Evolutionary conservation across 1,140 invertebrate species (phyloP).

Genomic region (Octopus sinensis): DNA sequence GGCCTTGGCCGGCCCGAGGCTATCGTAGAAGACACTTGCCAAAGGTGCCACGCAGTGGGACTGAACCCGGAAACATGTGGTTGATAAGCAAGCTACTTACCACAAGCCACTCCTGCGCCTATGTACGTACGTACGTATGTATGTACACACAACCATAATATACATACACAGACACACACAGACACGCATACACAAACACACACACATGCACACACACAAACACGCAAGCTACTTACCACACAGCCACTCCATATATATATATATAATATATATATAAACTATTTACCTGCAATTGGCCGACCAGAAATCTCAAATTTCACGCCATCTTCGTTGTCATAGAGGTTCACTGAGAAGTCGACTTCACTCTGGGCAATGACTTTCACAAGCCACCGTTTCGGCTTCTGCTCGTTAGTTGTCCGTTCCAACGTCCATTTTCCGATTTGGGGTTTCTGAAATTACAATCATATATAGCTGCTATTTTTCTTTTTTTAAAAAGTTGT

Average conservation of each 20-base stretch:
- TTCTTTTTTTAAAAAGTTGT: too few species aligned
- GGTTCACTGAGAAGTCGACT: neutral
- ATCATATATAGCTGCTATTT: neutral
- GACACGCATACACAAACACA: neutral
- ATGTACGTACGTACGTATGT: too few species aligned
- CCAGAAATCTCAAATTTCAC: constrained; percentile 7
- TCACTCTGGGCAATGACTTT: neutral
- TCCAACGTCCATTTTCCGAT: neutral
- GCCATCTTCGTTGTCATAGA: neutral
- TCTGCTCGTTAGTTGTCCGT: neutral
- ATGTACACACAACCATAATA: too few species aligned
- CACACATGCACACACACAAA: neutral
- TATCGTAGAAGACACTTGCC: too few species aligned
- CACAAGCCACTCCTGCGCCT: too few species aligned
- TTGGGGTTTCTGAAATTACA: neutral
- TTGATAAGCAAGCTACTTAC: too few species aligned
- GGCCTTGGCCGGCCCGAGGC: too few species aligned
- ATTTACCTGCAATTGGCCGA: constrained; percentile 1
- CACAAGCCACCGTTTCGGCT: neutral
- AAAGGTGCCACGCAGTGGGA: too few species aligned
- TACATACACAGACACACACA: neutral
- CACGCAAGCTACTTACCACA: neutral
- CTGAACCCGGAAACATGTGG: too few species aligned
- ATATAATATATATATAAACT: neutral
- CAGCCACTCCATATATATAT: neutral